These are phyloP conservation scores for Gila orcuttii DNA, from an alignment of 2,113 vertebrate genomes.

Conservation along the genomic window DNA sequence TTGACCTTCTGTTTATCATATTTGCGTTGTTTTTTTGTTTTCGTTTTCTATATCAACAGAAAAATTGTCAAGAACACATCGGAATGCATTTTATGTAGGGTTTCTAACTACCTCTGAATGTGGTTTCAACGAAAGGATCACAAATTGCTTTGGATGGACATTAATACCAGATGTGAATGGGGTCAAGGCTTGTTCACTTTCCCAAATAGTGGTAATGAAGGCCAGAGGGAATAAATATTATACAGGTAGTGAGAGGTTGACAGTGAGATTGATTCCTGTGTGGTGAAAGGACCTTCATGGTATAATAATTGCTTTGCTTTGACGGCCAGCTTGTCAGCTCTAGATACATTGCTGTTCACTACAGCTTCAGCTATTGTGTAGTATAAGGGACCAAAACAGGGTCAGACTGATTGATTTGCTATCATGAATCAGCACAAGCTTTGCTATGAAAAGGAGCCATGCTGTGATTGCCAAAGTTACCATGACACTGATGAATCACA, in stretches of 20 bases:
- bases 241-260: background rate
- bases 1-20: background rate
- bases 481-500: conserved; percentile 25
- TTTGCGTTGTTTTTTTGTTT: background rate
- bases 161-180: background rate
- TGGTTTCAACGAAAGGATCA: background rate
- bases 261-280: background rate
- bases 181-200: background rate
- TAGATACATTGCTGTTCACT: background rate
- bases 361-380: conserved; percentile 1
- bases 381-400: background rate
- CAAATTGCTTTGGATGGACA: background rate
- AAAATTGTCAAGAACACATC: no score
- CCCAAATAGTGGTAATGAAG: background rate
- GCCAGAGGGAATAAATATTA: conserved; percentile 18
- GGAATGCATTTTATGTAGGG: background rate
- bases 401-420: conserved; percentile 37
- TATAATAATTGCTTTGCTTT: background rate
- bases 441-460: background rate
- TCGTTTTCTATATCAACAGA: no score
- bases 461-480: conserved; percentile 26
- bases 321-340: background rate
- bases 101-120: background rate
- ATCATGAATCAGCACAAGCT: conserved; percentile 28
- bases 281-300: background rate